Percentiles rank a stretch among this genome's conserved stretches.
Evolutionary conservation across 2,797 vertebrate species (phyloP).

Genomic region (Hapalemur alaotrensis): DNA sequence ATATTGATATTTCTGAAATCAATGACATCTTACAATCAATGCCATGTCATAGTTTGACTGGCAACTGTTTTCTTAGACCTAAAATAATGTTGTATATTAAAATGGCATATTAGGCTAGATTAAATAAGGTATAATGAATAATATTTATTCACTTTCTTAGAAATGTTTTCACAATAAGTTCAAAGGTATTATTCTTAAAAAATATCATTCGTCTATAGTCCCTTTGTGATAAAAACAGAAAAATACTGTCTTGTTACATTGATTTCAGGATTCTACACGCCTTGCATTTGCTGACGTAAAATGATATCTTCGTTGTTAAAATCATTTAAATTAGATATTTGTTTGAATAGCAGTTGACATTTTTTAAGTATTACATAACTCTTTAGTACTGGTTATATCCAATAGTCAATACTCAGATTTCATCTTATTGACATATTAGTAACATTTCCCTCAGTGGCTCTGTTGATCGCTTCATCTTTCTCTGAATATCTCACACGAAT

Average conservation of each 20-base stretch:
- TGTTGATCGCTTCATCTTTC: background rate
- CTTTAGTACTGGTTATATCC: background rate
- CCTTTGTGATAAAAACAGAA: background rate
- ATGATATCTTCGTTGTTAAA: background rate
- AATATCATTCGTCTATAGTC: background rate
- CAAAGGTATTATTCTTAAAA: background rate
- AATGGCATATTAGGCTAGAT: background rate
- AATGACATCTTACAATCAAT: background rate
- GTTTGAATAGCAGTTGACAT: background rate
- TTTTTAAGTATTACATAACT: background rate
- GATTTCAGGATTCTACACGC: background rate
- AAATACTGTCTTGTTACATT: background rate
- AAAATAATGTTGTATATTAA: background rate
- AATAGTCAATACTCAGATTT: background rate
- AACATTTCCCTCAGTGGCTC: background rate
- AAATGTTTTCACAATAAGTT: background rate
- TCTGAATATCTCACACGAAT: background rate
- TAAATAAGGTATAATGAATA: background rate
- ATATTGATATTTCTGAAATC: background rate
- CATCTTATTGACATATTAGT: background rate
- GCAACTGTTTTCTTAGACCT: background rate
- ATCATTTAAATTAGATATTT: background rate
- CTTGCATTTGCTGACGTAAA: background rate
- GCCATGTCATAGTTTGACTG: background rate
- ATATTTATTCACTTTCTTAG: background rate